Conservation (phyloP, 2,113 vertebrate species). For the Caretta caretta region DNA sequence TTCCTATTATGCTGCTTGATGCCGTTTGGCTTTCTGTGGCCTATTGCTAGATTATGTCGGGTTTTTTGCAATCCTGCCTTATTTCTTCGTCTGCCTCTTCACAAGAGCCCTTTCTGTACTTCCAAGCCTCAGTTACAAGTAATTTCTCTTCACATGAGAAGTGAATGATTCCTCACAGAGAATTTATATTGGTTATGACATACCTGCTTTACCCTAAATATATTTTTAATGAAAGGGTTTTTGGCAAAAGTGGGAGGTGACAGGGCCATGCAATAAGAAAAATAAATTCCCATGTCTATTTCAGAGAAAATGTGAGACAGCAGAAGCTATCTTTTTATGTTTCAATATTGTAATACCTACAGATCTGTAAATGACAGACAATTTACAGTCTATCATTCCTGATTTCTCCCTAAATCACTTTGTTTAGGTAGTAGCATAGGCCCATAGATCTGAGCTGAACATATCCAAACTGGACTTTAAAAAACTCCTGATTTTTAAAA, state of each 20-base stretch:
- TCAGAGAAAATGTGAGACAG: not conserved
- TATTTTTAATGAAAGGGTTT: not conserved
- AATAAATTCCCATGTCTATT: not conserved
- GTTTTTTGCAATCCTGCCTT: not conserved
- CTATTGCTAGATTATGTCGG: not conserved
- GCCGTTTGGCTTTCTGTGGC: not conserved
- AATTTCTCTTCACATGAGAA: not conserved
- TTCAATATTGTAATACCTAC: not conserved
- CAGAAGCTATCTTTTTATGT: not conserved
- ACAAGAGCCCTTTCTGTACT: not conserved
- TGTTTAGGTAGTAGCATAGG: not conserved
- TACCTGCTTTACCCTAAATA: not conserved
- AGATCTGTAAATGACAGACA: not conserved
- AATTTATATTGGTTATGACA: not conserved
- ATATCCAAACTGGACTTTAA: not conserved
- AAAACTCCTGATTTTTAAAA: not conserved
- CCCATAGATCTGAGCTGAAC: not conserved
- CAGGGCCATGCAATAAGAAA: not conserved
- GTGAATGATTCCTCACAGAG: not conserved
- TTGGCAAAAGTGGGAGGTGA: not conserved
- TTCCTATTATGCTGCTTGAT: not conserved
- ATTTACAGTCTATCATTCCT: not conserved
- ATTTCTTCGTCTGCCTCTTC: not conserved
- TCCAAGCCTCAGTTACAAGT: not conserved
- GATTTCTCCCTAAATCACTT: not conserved